Evolutionary conservation across 2,797 vertebrate species (phyloP), one percentile per base, ranked within the genome.

Genomic region (Hafferia zeledoni): DNA sequence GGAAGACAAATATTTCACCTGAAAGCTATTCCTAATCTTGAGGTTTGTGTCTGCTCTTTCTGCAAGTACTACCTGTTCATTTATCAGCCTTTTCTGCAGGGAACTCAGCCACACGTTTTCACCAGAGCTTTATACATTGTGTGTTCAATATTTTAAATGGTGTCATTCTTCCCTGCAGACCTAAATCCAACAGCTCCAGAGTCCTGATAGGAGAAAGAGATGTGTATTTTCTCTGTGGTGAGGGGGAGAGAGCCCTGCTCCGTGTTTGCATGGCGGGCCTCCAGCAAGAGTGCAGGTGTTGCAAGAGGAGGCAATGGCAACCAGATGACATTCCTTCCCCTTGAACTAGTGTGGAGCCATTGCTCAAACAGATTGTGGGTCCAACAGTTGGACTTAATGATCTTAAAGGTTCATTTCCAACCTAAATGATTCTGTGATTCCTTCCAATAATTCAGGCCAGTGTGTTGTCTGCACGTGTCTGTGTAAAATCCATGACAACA

Each of bases 281-380:
- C 95, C 96, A 95, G 87, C 16, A 7, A 22, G 79, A 94, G 50
- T 0, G 17, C 91, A 94, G 92, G 93, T 96, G 92, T 81, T 87
- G 76, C 2, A 24, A 31, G 92, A 81, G 70, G 37, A 89, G 87
- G 84, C 92, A 86, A 91, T 96, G 93, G 87, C 91, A 96, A 95
- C 82, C 94, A 95, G 93, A 91, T 96, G 91, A 95, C 91, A 91
- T 93, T 96, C 89, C 75, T 95, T 94, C 87, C 89, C 63, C 74
- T 93, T 90, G 63, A 84, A 84, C 80, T 76, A 35, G 74, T 0
- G 13, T 47, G 31, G 53, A 94, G 74, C 60, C 82, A 35, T 70
- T 67, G 75, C 87, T 95, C 79, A 68, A 57, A 77, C 28, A 59
- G 53, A 55, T 15, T 61, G 41, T 1, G 6, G 28, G 9, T 39